These are phyloP conservation scores for Cerceris rybyensis DNA, from an alignment of 2,888 invertebrate species.

Conservation along the genomic window DNA sequence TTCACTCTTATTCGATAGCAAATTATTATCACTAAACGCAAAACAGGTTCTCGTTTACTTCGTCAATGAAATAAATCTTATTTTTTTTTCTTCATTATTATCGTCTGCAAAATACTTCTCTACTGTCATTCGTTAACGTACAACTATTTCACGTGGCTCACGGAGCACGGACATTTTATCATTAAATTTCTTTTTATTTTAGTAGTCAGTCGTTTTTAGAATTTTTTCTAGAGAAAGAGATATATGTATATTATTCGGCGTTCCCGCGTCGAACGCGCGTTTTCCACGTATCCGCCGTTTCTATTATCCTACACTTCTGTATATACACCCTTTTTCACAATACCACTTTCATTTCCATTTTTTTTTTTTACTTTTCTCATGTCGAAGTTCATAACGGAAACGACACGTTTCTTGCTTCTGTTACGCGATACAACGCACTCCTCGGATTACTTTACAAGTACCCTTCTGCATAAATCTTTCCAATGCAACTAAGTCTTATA, in stretches of 20 bases:
- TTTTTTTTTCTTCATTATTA: constrained; percentile 2
- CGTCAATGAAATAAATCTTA: constrained; percentile 21
- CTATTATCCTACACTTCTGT: constrained; percentile 66
- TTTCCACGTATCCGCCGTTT: constrained; percentile 35
- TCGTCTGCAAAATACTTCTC: constrained; percentile 50
- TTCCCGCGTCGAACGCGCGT: constrained; percentile 40
- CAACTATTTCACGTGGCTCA: constrained; percentile 41
- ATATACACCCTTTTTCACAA: constrained; percentile 71
- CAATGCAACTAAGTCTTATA: constrained; percentile 76
- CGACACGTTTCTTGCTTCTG: constrained; percentile 29
- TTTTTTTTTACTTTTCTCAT: constrained; percentile 20
- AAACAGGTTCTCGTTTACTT: constrained; percentile 9
- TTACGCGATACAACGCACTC: constrained; percentile 31
- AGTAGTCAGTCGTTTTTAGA: constrained; percentile 65
- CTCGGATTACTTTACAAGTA: constrained; percentile 78
- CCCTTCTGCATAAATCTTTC: constrained; percentile 67
- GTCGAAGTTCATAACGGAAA: constrained; percentile 31
- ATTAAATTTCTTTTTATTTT: constrained; percentile 39
- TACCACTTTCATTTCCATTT: constrained; percentile 62
- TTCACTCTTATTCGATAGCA: constrained; percentile 17
- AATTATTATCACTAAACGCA: constrained; percentile 15
- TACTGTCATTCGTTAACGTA: constrained; percentile 25
- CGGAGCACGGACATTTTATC: constrained; percentile 41
- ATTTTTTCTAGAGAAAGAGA: constrained; percentile 55
- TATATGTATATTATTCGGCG: constrained; percentile 32